Base-by-base conservation (phyloP, 64 coral and sea anemone genomes). In the Cladopsammia gracilis region DNA sequence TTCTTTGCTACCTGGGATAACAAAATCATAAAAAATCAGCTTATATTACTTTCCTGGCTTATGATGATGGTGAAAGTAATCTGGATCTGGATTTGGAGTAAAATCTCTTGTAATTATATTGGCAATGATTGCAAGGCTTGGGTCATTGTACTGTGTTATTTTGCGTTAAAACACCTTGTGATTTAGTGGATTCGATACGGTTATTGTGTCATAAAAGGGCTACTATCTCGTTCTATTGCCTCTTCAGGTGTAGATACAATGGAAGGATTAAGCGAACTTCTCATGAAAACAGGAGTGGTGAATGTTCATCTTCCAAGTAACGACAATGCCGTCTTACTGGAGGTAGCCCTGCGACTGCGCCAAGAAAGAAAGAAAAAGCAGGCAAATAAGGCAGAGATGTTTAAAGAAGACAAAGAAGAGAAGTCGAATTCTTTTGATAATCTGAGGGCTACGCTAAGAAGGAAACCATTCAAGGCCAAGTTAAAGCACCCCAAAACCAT, bases 241-340 rank as follows among this genome's bases (percentile, higher is more conserved):
- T 87, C 12, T 51, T 26, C 3, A 91, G 89, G 67, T 48, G 78
- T 91, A 10, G 58, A 91, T 42, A 84, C 77, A 0, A 91, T 74
- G 60, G 89, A 91, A 25, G 89, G 78, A 34, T 54, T 91, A 10
- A 24, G 76, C 22, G 24, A 26, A 3, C 64, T 80, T 12, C 51
- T 91, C 4, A 61, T 83, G 49, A 83, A 64, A 15, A 34, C 54
- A 0, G 89, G 89, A 13, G 89, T 91, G 18, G 89, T 91, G 4
- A 24, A 70, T 68, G 15, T 73, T 12, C 12, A 74, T 9, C 89
- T 91, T 2, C 65, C 78, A 4, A 62, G 78, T 22, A 82, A 64
- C 43, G 89, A 91, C 57, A 91, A 91, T 16, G 78, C 79, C 22
- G 70, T 83, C 42, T 71, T 91, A 42, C 51, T 71, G 53, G 89